Percentiles rank a stretch among this genome's conserved stretches.
These are phyloP conservation scores for Philonicus albiceps DNA, from an alignment of 2,888 invertebrate species.

Conservation along the genomic window DNA sequence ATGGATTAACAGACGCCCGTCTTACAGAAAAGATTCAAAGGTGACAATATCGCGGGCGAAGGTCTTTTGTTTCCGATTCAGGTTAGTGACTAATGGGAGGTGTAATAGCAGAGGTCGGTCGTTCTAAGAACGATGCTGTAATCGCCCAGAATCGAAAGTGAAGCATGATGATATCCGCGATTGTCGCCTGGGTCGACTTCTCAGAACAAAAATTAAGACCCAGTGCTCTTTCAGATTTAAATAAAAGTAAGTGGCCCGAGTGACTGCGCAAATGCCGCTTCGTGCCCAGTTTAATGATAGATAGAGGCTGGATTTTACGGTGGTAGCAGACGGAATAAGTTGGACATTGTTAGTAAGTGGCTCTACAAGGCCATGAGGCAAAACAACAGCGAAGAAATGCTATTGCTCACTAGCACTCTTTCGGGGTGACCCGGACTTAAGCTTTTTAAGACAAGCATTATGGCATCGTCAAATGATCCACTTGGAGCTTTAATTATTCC, in stretches of 20 bases:
- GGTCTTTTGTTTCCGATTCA: background rate
- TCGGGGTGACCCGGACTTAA: conserved; percentile 1
- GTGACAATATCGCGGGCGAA: background rate
- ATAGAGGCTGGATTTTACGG: background rate
- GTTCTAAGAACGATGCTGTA: conserved; percentile 23
- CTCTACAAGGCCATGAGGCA: background rate
- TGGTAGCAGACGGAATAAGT: background rate
- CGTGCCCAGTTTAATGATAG: background rate
- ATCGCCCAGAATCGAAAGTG: conserved; percentile 13
- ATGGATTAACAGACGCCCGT: background rate
- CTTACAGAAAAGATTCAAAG: background rate
- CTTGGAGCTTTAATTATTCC: background rate
- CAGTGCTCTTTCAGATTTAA: background rate
- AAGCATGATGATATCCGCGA: background rate
- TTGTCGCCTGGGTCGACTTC: background rate
- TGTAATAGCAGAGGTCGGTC: background rate
- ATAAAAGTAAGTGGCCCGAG: background rate
- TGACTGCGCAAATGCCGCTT: background rate
- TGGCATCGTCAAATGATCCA: background rate
- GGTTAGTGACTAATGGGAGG: conserved; percentile 9
- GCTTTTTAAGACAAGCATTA: background rate
- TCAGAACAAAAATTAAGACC: background rate
- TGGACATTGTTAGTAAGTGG: background rate
- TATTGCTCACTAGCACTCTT: background rate
- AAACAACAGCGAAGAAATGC: background rate